Evolutionary conservation across 2,797 vertebrate species (phyloP), one percentile per base, ranked within the genome.

Genomic region (Hemitrygon akajei): DNA sequence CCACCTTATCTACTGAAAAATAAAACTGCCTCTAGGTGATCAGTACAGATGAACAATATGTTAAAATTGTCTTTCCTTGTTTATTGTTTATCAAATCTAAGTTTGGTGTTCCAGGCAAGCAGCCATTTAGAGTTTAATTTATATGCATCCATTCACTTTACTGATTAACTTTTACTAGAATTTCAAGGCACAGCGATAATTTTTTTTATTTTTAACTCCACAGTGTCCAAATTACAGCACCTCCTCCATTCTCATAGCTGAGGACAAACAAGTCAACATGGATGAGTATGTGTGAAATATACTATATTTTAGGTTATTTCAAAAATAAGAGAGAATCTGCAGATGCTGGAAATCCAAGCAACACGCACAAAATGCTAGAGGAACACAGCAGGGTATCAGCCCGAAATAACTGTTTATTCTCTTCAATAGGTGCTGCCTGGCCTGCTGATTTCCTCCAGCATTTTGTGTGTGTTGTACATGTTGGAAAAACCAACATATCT

Each of bases 241-340:
- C 30, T 93, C 40, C 40, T 58, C 91, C 0, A 3, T 93, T 93
- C 71, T 25, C 91, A 47, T 22, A 76, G 18, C 40, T 93, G 91
- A 93, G 37, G 91, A 93, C 30, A 71, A 93, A 40, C 69, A 93
- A 56, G 73, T 93, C 91, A 93, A 71, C 27, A 20, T 93, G 47
- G 91, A 93, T 47, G 76, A 93, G 91, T 93, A 93, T 56, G 91
- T 93, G 63, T 0, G 20, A 34, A 92, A 73, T 47, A 47, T 40
- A 56, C 71, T n/a, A 27, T 76, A 76, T 40, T 30, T 93, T 47
- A 47, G 47, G 47, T 2, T 47, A 47, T 47, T 47, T 47, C 47
- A 47, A 47, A 47, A 47, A 47, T 47, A 47, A 47, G 47, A 47
- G 47, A 47, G 4, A 47, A 47, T 47, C 47, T 47, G 47, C 47